phyloP scores from a whole-genome alignment of 2,113 vertebrate genomes.

The cattle (Bos taurus) region DNA sequence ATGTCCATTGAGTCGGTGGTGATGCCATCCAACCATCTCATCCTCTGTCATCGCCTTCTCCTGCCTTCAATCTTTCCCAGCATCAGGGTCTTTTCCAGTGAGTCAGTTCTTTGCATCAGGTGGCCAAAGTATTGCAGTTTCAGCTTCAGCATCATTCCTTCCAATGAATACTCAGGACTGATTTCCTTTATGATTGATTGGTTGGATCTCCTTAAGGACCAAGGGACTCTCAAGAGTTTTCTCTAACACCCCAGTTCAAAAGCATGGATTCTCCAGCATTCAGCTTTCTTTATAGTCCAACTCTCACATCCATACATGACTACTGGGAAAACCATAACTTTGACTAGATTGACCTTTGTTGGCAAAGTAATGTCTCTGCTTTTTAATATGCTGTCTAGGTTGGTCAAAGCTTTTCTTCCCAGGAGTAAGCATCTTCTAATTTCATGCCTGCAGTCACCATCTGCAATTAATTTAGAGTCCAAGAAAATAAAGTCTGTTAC shows the following conservation, averaged over 20 bases:
- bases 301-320: background rate
- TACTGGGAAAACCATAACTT: background rate
- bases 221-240: background rate
- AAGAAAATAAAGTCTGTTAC: background rate
- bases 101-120: background rate
- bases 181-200: background rate
- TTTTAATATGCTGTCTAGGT: background rate
- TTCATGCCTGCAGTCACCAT: background rate
- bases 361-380: background rate
- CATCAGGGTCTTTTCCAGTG: background rate
- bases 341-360: background rate
- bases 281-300: background rate
- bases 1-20: background rate
- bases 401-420: background rate
- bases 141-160: background rate
- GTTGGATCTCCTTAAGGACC: background rate
- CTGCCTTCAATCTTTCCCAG: background rate
- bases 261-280: background rate
- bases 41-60: accelerated
- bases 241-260: background rate
- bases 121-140: background rate
- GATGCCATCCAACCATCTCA: background rate
- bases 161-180: background rate
- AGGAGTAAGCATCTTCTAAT: background rate
- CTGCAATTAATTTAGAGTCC: background rate